Percentiles rank a stretch among this genome's conserved stretches.
Conservation (phyloP, 1,140 invertebrate genomes). For the Magallana angulata region DNA sequence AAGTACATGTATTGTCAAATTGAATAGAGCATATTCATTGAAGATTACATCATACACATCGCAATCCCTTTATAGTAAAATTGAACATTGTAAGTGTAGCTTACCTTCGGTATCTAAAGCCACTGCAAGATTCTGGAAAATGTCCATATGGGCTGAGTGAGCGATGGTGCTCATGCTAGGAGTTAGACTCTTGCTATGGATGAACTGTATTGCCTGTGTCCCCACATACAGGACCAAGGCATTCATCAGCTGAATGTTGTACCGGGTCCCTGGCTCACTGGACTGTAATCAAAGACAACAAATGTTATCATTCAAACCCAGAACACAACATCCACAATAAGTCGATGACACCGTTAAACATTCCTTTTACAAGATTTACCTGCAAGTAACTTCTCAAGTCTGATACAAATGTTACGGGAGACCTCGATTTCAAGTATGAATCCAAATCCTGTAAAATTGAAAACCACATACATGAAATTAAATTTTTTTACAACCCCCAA, state of each 20-base stretch:
- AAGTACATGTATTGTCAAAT: not conserved
- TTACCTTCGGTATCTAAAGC: conserved; percentile 97
- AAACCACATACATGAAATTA: conserved; percentile 8
- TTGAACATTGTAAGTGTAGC: not conserved
- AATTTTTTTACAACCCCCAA: not conserved
- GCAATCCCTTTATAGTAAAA: not conserved
- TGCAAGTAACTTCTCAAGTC: conserved; percentile 88
- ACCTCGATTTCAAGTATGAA: conserved; percentile 95
- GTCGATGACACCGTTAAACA: no score
- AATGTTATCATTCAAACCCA: not conserved
- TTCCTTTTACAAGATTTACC: conserved; percentile 69
- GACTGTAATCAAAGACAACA: conserved; percentile 57
- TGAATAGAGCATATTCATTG: not conserved
- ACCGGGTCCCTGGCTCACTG: conserved; percentile 92
- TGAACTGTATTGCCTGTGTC: conserved; percentile 91
- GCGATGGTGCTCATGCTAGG: conserved; percentile 97
- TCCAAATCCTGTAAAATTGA: conserved; percentile 87
- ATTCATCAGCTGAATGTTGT: conserved; percentile 98
- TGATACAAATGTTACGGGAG: conserved; percentile 93
- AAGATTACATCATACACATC: no score
- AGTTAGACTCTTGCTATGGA: conserved; percentile 87
- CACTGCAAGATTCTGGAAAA: conserved; percentile 98
- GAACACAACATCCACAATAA: no score
- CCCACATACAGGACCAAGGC: conserved; percentile 98
- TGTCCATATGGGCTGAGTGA: conserved; percentile 99